These are phyloP conservation scores for Mesocricetus auratus DNA, from an alignment of 2,113 vertebrate genomes.

Conservation along the genomic window DNA sequence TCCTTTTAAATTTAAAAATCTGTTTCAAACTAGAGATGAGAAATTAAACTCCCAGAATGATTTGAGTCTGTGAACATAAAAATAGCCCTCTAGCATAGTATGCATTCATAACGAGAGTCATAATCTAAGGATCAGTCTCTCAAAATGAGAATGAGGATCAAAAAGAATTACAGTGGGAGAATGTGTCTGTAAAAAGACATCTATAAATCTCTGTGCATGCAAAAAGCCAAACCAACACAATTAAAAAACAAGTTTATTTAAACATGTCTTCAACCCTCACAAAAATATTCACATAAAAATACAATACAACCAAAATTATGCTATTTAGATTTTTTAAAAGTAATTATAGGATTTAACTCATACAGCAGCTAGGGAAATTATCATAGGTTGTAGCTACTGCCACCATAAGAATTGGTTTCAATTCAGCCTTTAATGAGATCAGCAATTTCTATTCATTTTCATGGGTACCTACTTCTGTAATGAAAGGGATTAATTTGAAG, in stretches of 20 bases:
- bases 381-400: slow-evolving; percentile 78
- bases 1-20: slow-evolving; percentile 82
- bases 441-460: slow-evolving; percentile 82
- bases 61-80: slow-evolving; percentile 71
- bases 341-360: slow-evolving; percentile 80
- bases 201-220: slow-evolving; percentile 68
- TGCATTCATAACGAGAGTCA: slow-evolving; percentile 79
- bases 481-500: slow-evolving; percentile 83
- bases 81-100: slow-evolving; percentile 78
- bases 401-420: slow-evolving; percentile 81
- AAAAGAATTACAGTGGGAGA: slow-evolving; percentile 74
- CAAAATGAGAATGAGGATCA: slow-evolving; percentile 79
- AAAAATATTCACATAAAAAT: slow-evolving; percentile 79
- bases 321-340: slow-evolving; percentile 80
- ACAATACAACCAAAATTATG: slow-evolving; percentile 78
- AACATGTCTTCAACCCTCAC: slow-evolving; percentile 70
- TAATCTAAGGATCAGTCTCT: slow-evolving; percentile 79
- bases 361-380: slow-evolving; percentile 80
- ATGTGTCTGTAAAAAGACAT: slow-evolving; percentile 68
- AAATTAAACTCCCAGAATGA: slow-evolving; percentile 82
- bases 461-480: slow-evolving; percentile 80
- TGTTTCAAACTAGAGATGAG: slow-evolving; percentile 74
- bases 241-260: slow-evolving; percentile 79
- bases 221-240: slow-evolving; percentile 73
- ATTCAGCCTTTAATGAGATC: slow-evolving; percentile 83